Conservation (phyloP, 2,113 vertebrate genomes). For the Cyrtonyx montezumae region DNA sequence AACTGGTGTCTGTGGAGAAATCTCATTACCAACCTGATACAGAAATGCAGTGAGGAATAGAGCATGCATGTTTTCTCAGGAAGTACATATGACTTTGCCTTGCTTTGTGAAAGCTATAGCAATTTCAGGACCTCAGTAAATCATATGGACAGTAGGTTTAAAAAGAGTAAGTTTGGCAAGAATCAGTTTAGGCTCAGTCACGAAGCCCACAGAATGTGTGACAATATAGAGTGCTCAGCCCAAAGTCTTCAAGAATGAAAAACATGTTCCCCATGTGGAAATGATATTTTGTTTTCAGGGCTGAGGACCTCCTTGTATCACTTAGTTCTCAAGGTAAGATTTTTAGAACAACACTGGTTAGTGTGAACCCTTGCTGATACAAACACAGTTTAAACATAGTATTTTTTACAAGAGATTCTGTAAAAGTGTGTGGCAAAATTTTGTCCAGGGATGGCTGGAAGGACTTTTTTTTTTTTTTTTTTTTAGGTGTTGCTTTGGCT, state of each 20-base stretch:
- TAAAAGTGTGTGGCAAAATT: background rate
- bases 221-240: background rate
- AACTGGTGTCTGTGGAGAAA: background rate
- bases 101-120: background rate
- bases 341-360: background rate
- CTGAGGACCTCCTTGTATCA: background rate
- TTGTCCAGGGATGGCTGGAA: background rate
- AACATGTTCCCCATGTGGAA: background rate
- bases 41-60: accelerated
- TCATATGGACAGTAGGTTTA: background rate
- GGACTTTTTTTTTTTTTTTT: background rate
- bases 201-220: background rate
- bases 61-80: background rate
- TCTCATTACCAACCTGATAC: background rate
- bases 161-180: background rate
- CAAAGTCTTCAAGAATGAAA: background rate
- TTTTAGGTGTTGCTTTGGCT: background rate
- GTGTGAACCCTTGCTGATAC: background rate
- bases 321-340: background rate
- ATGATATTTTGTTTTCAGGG: background rate
- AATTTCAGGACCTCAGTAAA: background rate
- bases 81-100: background rate
- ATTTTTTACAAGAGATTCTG: background rate
- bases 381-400: background rate
- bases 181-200: background rate